Base-by-base conservation (phyloP, 2,113 vertebrate genomes). In the Pterocles burchelli region DNA sequence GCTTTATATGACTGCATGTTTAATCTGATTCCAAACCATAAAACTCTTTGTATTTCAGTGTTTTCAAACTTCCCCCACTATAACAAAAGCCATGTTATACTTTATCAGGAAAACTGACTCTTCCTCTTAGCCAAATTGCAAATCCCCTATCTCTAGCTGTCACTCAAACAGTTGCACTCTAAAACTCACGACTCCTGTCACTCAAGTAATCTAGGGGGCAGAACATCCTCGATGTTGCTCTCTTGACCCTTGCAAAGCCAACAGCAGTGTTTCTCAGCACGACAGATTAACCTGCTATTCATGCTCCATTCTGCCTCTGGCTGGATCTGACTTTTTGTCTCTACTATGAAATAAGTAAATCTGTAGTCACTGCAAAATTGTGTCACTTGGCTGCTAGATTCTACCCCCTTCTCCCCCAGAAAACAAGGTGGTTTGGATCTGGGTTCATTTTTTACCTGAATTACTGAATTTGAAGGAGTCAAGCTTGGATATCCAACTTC, bases 261-360 rank as follows among this genome's bases (percentile, higher is more conserved):
- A 87, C 34, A 91, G 91, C 91, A 57, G 68, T 14, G 7, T 25
- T 83, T 21, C 73, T 49, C 80, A 68, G 87, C 84, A 46, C 83
- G 75, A 57, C 65, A 89, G 57, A 89, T 92, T 66, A 89, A 93
- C 81, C 91, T 95, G 81, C 80, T 85, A 1, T 31, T 85, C 76
- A 17, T 90, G 61, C 26, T 78, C 62, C 74, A 61, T 26, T 29
- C 86, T 72, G 89, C 86, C 93, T 48, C 91, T 54, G 76, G 9
- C 88, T 86, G 92, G 76, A 29, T 72, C 87, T 57, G 65, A 66
- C 61, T 74, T 36, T 82, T 90, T 0, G 0, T 36, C 72, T 62
- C 66, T 15, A 1, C n/a, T 26, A 11, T 11, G 28, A 13, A 79
- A 73, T 36, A 24, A 80, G 17, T 9, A 38, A 58, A 63, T 57